phyloP scores from a whole-genome alignment of 2,113 vertebrate genomes.

The Ameiurus melas region DNA sequence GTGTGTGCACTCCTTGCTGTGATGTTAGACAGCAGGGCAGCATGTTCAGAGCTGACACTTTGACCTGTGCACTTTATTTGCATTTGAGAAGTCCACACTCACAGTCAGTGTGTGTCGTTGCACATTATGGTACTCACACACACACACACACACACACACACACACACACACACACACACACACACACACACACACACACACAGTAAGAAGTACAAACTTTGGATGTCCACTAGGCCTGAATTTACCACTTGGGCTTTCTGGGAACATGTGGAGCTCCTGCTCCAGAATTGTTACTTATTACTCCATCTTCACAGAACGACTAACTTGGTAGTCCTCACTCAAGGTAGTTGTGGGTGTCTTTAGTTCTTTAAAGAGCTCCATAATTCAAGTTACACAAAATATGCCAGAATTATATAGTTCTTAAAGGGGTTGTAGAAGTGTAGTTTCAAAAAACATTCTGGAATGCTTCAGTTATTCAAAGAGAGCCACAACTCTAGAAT shows the following conservation, averaged over 20 bases:
- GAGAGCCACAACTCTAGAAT: neutral
- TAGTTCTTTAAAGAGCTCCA: neutral
- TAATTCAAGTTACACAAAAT: neutral
- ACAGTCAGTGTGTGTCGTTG: neutral
- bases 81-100: neutral
- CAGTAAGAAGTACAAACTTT: neutral
- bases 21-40: neutral
- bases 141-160: too few species aligned
- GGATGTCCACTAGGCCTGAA: neutral
- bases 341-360: neutral
- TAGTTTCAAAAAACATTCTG: neutral
- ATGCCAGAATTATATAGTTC: too few species aligned
- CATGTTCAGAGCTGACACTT: neutral
- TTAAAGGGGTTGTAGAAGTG: too few species aligned
- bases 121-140: neutral
- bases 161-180: too few species aligned
- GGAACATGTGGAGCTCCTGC: neutral
- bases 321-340: neutral
- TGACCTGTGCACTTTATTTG: neutral
- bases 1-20: neutral
- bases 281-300: neutral
- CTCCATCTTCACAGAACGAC: neutral
- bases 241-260: neutral
- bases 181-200: conserved; percentile 1
- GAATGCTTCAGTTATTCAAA: neutral